Evolutionary conservation across 2,888 invertebrate species (phyloP).

Genomic region (Thymelicus sylvestris): DNA sequence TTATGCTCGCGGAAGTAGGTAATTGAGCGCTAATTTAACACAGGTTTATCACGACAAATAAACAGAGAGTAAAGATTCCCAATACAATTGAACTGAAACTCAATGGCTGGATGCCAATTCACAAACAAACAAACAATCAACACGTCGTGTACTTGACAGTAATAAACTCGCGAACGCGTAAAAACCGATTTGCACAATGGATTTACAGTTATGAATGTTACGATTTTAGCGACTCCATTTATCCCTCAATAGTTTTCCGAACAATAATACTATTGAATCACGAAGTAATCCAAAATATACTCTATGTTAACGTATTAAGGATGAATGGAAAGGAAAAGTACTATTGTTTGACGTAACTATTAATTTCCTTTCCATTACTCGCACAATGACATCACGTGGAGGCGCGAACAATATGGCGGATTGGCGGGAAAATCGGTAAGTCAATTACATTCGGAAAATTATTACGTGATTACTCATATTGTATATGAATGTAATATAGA

Average conservation of each 20-base stretch:
- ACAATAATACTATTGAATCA: constrained; percentile 39
- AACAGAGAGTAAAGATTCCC: neutral
- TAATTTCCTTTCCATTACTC: constrained; percentile 77
- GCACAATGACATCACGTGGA: constrained; percentile 72
- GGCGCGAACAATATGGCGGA: constrained; percentile 69
- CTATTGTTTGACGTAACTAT: constrained; percentile 63
- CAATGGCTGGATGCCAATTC: constrained; percentile 21
- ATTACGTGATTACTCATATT: constrained; percentile 34
- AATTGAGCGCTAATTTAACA: too few species aligned
- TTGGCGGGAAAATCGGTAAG: constrained; percentile 73
- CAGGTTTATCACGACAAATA: neutral
- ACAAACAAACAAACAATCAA: constrained; percentile 49
- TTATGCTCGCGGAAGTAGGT: too few species aligned
- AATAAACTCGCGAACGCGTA: constrained; percentile 55
- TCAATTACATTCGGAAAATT: constrained; percentile 58
- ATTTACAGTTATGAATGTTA: constrained; percentile 54
- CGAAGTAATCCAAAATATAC: constrained; percentile 43
- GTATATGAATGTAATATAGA: constrained; percentile 13
- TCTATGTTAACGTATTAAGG: constrained; percentile 45
- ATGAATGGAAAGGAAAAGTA: constrained; percentile 33
- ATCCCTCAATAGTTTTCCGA: constrained; percentile 57
- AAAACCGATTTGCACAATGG: constrained; percentile 47
- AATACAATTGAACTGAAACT: constrained; percentile 15
- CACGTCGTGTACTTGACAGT: constrained; percentile 51
- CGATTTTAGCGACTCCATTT: constrained; percentile 52